Percentiles rank a stretch among this genome's conserved stretches.
These are phyloP conservation scores for Triplophysa bombifrons DNA, from an alignment of 2,797 vertebrate species.

Conservation along the genomic window DNA sequence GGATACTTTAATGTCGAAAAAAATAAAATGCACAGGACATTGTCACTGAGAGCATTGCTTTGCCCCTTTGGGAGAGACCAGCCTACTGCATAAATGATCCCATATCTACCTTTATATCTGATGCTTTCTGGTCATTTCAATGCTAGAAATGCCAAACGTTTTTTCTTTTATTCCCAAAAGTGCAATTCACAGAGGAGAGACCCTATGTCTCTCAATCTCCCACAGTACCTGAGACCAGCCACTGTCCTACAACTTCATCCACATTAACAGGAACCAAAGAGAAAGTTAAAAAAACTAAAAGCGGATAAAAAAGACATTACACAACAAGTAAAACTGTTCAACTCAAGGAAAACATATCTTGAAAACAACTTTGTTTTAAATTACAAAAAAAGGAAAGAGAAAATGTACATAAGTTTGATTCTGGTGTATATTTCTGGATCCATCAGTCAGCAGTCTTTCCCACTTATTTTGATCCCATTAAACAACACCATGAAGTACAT, in stretches of 20 bases:
- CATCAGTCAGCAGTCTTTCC: conserved; percentile 39
- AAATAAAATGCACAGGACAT: conserved; percentile 27
- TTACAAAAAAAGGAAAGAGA: conserved; percentile 69
- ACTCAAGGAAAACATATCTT: conserved; percentile 59
- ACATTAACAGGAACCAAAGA: conserved; percentile 50
- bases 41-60: conserved; percentile 22
- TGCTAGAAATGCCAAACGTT: conserved; percentile 37
- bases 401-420: conserved; percentile 69
- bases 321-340: conserved; percentile 67
- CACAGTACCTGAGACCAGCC: conserved; percentile 64
- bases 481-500: conserved; percentile 44
- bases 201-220: conserved; percentile 50
- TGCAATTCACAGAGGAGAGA: conserved; percentile 60
- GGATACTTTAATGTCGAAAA: conserved; percentile 48
- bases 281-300: conserved; percentile 51
- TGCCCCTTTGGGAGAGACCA: conserved; percentile 44
- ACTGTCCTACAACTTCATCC: conserved; percentile 62
- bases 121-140: conserved; percentile 40
- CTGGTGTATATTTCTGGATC: conserved; percentile 57
- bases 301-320: conserved; percentile 65
- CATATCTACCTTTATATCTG: conserved; percentile 52
- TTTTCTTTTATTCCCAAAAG: conserved; percentile 52
- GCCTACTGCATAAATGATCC: conserved; percentile 50
- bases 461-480: conserved; percentile 57
- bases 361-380: conserved; percentile 66